A percentile compares a stretch with the other conserved stretches of the same genome.
These are phyloP conservation scores for Poeciliopsis turneri DNA, from an alignment of 2,797 vertebrate genomes.

Conservation along the genomic window DNA sequence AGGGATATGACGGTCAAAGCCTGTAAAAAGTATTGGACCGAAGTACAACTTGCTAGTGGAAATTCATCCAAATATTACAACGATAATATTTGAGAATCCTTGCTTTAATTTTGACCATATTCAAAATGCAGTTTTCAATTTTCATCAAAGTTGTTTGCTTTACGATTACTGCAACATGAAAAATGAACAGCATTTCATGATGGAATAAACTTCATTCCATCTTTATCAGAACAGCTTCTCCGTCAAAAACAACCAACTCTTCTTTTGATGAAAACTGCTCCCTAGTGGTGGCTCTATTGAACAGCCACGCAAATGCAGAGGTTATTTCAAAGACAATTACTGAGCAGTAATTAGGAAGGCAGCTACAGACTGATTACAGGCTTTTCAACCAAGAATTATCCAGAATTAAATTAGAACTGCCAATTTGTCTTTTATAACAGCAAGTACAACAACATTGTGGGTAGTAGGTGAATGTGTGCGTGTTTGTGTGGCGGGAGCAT, in stretches of 20 bases:
- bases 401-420: slow-evolving; percentile 62
- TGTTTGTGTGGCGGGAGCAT: slow-evolving; percentile 6
- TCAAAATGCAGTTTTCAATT: neutral
- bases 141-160: neutral
- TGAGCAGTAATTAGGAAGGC: slow-evolving; percentile 61
- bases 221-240: neutral
- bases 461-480: slow-evolving; percentile 20
- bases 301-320: slow-evolving; percentile 35
- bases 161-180: neutral
- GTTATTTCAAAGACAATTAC: slow-evolving; percentile 66
- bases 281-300: slow-evolving; percentile 56
- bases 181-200: too few relatives aligned
- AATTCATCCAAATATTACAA: neutral
- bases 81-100: neutral
- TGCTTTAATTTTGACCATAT: neutral
- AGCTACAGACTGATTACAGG: slow-evolving; percentile 60
- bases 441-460: slow-evolving; percentile 35
- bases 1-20: neutral
- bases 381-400: slow-evolving; percentile 59
- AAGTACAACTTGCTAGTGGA: neutral
- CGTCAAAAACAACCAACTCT: neutral
- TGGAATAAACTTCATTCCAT: slow-evolving; percentile 13
- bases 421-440: slow-evolving; percentile 32
- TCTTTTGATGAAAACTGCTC: slow-evolving; percentile 58
- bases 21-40: neutral